These are phyloP conservation scores for Cyprinodon diabolis DNA, from an alignment of 2,797 vertebrate genomes.

Conservation along the genomic window DNA sequence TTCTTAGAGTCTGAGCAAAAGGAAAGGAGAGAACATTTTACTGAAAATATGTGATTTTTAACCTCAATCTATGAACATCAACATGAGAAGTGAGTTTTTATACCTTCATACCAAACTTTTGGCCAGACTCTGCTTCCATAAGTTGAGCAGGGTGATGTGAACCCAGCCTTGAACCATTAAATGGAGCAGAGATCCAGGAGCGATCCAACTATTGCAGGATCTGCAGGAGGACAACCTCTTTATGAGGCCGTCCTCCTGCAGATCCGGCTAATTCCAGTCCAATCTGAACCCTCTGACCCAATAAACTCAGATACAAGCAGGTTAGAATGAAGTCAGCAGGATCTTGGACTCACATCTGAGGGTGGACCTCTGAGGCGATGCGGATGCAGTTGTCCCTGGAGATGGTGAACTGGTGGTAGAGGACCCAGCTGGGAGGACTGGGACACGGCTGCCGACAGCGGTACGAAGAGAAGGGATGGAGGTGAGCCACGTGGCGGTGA, in stretches of 20 bases:
- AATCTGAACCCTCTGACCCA: background rate
- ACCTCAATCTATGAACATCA: too few species aligned
- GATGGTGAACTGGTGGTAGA: slow-evolving; percentile 95
- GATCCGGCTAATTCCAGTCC: background rate
- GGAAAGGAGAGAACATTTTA: too few species aligned
- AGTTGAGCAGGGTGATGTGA: background rate
- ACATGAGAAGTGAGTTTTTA: too few species aligned
- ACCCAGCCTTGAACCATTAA: background rate
- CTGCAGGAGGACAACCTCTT: too few species aligned
- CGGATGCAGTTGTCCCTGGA: slow-evolving; percentile 94
- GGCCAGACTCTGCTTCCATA: too few species aligned
- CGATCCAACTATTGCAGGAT: too few species aligned
- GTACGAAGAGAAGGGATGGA: slow-evolving; percentile 89
- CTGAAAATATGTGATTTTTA: too few species aligned
- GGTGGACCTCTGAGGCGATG: slow-evolving; percentile 89
- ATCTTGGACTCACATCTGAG: slow-evolving; percentile 87
- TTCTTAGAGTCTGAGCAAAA: too few species aligned
- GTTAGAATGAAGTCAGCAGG: too few species aligned
- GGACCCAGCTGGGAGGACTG: slow-evolving; percentile 87
- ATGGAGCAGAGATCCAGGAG: too few species aligned
- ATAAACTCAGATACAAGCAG: background rate
- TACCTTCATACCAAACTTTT: too few species aligned
- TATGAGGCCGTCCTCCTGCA: background rate
- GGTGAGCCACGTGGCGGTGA: slow-evolving; percentile 92
- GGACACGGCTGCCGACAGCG: slow-evolving; percentile 78